phyloP scores from a whole-genome alignment of 2,888 invertebrate genomes.

The Helobdella robusta region DNA sequence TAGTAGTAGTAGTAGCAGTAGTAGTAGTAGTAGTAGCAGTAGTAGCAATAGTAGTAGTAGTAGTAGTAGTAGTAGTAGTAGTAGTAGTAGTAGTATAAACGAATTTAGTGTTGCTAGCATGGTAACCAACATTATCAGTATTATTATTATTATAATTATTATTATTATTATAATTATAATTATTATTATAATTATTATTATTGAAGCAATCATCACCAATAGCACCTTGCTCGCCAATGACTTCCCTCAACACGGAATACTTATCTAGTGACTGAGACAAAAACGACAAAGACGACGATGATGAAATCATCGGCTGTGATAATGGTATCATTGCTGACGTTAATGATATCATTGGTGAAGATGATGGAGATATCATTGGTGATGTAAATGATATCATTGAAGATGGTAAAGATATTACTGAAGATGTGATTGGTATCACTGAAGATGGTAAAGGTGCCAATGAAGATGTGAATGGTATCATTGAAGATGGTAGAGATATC shows the following conservation, averaged over 20 bases:
- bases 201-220: no score
- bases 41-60: neutral
- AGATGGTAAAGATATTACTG: neutral
- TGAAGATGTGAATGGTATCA: neutral
- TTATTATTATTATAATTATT: slow-evolving; percentile 14
- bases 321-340: neutral
- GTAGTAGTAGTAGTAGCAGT: neutral
- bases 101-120: neutral
- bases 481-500: neutral
- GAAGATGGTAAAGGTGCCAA: neutral
- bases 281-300: no score
- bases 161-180: neutral
- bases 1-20: no score
- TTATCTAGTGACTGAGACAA: no score
- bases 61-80: neutral
- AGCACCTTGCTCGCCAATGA: no score
- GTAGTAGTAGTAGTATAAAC: slow-evolving; percentile 10
- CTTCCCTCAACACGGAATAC: no score
- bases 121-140: neutral
- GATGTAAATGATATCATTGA: neutral
- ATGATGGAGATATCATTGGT: neutral
- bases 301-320: neutral
- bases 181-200: no score
- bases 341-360: neutral
- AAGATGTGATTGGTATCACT: neutral